Base-by-base conservation (phyloP, 2,797 vertebrate species). In the Onychomys torridus region DNA sequence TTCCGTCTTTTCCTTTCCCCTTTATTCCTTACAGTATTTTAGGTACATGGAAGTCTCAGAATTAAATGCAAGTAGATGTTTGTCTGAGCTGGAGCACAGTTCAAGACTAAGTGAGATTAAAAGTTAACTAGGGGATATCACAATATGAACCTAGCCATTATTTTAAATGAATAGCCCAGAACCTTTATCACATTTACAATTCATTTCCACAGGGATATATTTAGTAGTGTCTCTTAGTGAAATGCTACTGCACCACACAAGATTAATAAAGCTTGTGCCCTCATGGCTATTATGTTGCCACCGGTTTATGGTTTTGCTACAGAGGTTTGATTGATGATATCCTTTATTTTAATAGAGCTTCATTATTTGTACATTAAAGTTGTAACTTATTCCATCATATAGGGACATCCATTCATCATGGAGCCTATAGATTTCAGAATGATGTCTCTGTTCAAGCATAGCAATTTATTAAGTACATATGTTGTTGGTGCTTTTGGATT, bases 331-430 rank as follows among this genome's bases (percentile, higher is more conserved):
- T 95, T 96, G 96, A 98, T 93, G 82, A 90, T 29, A 65, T 32
- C 61, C 52, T 93, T 95, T n/a, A 46, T 95, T 95, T 97, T 95
- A 96, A 96, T 97, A 97, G 93, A 91, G 92, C 82, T 94, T 98
- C 96, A 97, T 98, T 96, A 97, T 96, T 98, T 97, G 96, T 94
- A 91, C 94, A 96, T 97, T 96, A 97, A 93, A 65, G 32, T 95
- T 95, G 82, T 95, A 97, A 93, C 93, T 96, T 96, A 91, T 89
- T 97, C 69, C 89, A 95, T 93, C 90, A 97, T 91, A 87, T 67
- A 69, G 65, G n/a, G 13, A 75, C 71, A 92, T 81, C 29, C 85
- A 97, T 96, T 93, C 94, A 95, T 97, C 92, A 95, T 37, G 25
- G 63, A 86, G 55, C 32, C 63, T 85, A 8, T 65, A 13, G 3